These are phyloP conservation scores for Bradypodion ventrale DNA, from an alignment of 2,797 vertebrate species.

Conservation along the genomic window DNA sequence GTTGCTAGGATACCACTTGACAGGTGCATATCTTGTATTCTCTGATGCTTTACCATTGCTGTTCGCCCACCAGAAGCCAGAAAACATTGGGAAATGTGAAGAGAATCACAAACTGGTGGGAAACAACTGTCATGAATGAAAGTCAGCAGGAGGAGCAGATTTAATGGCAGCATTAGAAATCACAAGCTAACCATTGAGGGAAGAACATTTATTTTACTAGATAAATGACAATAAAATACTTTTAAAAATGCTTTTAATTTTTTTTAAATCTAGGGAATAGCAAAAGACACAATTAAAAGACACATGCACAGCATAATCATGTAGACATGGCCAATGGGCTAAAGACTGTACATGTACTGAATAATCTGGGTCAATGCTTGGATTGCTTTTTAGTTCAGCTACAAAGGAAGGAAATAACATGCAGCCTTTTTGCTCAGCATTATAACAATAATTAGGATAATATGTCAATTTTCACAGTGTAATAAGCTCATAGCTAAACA, in stretches of 20 bases:
- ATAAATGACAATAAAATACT: background rate
- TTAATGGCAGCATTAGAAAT: conserved; percentile 5
- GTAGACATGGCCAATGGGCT: background rate
- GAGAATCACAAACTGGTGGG: background rate
- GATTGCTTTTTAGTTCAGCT: background rate
- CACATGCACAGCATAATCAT: background rate
- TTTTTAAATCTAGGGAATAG: background rate
- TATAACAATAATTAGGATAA: conserved; percentile 12
- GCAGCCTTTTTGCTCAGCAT: background rate
- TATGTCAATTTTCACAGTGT: background rate
- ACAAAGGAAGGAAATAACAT: background rate
- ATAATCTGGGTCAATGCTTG: background rate
- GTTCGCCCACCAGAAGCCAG: conserved; percentile 21
- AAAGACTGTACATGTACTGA: background rate
- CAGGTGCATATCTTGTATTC: conserved; percentile 52
- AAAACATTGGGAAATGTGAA: background rate
- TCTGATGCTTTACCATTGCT: conserved; percentile 29
- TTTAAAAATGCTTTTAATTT: background rate
- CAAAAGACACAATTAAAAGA: background rate
- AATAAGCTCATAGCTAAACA: conserved; percentile 21
- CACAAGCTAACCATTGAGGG: background rate
- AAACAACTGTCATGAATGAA: conserved; percentile 18
- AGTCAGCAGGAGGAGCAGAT: background rate
- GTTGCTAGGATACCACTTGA: conserved; percentile 59
- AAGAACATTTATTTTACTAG: background rate